These are phyloP conservation scores for Glandiceps talaboti DNA, from an alignment of 53 echinoderm and acorn worm species.

Conservation along the genomic window DNA sequence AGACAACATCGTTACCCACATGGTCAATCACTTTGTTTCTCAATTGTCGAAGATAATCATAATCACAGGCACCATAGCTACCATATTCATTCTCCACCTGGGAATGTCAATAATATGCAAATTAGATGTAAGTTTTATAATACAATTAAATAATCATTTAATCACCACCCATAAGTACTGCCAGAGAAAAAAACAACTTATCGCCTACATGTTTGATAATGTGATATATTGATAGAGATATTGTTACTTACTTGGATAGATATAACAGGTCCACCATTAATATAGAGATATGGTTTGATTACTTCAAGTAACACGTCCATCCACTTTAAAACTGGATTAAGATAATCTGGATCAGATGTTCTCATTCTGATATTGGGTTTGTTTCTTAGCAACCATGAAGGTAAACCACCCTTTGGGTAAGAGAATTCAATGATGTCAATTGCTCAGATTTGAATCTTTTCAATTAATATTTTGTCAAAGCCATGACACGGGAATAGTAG, in stretches of 20 bases:
- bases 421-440: too few species aligned
- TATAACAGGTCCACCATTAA: constrained; percentile 84
- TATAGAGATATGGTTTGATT: constrained; percentile 60
- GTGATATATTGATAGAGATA: too few species aligned
- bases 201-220: too few species aligned
- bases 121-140: too few species aligned
- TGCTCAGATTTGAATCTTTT: too few species aligned
- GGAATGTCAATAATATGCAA: not conserved
- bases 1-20: constrained; percentile 57
- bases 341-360: constrained; percentile 72
- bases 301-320: constrained; percentile 64
- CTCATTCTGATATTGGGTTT: constrained; percentile 40
- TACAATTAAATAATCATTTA: too few species aligned
- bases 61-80: constrained; percentile 83
- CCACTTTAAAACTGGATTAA: constrained; percentile 57
- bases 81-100: constrained; percentile 99
- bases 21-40: constrained; percentile 31
- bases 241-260: constrained; percentile 57
- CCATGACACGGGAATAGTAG: too few species aligned
- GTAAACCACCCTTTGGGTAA: constrained; percentile 97
- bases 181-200: too few species aligned
- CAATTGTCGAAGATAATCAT: constrained; percentile 61
- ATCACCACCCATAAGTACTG: too few species aligned
- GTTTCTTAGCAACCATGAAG: constrained; percentile 72
- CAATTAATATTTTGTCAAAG: too few species aligned